Base-by-base conservation (phyloP, 2,113 vertebrate genomes). In the Amblyornis subalaris region DNA sequence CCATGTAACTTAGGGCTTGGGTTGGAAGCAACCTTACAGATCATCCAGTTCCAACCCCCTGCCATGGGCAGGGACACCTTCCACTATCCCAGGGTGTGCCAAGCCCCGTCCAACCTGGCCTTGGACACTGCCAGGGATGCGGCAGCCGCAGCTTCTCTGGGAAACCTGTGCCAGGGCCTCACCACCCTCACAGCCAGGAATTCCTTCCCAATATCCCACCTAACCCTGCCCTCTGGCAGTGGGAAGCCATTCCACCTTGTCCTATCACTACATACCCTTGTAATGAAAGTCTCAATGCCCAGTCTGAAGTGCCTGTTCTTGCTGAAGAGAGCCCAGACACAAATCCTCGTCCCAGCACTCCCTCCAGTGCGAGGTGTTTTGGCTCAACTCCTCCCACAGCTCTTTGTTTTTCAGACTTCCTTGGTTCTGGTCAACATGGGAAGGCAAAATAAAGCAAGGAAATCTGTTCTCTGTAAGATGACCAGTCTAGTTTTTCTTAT, bases 401-500 rank as follows among this genome's bases (percentile, higher is more conserved):
- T 87, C 86, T 94, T 96, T 95, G 93, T 92, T 89, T 95, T 72
- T 89, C 81, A 72, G 38, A 95, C 79, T 93, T 95, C 90, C 85
- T 86, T 92, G 93, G 88, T 75, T 81, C 87, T 92, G 73, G 70
- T 90, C 85, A 93, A 93, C 61, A 82, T 86, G 73, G 50, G 66
- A 93, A 96, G 57, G 65, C 44, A 40, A 77, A 96, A 96, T 95
- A 94, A 88, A 94, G 89, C 92, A 95, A 92, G 83, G 93, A 95
- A 96, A 94, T 85, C 48, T 70, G 55, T 23, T 89, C 69, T 75
- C n/a, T 42, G 1, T 55, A 61, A 76, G 54, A 93, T 38, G 85
- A 33, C 22, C 62, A 48, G 38, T 29, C n/a, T 47, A 1, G 42
- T 35, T 90, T 85, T 79, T 74, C 54, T 83, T 31, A 65, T 3